These are phyloP conservation scores for Camarhynchus parvulus DNA, from an alignment of 2,113 vertebrate genomes.

Conservation along the genomic window DNA sequence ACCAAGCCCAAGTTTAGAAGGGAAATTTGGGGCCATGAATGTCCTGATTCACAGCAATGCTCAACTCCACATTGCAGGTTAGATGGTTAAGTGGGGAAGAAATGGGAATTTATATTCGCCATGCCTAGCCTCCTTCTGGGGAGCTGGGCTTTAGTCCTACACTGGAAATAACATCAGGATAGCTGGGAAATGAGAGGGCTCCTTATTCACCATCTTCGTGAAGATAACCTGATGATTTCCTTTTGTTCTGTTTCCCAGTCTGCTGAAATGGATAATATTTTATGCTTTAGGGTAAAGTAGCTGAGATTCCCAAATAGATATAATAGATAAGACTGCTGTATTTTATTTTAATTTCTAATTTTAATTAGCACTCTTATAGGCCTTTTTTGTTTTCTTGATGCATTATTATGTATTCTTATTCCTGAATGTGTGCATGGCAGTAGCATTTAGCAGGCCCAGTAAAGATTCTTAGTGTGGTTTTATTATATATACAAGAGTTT, in stretches of 20 bases:
- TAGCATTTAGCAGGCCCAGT: not conserved
- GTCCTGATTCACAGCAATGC: not conserved
- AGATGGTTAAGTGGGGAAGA: not conserved
- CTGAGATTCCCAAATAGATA: not conserved
- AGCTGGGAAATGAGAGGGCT: not conserved
- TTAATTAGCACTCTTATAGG: not conserved
- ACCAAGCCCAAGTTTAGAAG: not conserved
- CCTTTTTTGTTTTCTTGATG: not conserved
- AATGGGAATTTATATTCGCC: not conserved
- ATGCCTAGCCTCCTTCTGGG: not conserved
- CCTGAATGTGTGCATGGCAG: not conserved
- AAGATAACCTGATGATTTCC: not conserved
- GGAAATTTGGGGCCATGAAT: not conserved
- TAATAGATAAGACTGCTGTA: not conserved
- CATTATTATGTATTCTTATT: not conserved
- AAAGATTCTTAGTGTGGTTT: not conserved
- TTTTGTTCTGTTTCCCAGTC: not conserved
- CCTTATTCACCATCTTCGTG: not conserved
- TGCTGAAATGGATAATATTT: not conserved
- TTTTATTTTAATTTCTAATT: not conserved
- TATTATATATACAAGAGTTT: not conserved
- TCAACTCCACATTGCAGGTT: accelerated
- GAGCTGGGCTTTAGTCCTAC: not conserved
- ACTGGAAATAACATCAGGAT: not conserved
- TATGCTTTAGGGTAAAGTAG: not conserved